phyloP scores from a whole-genome alignment of 2,888 invertebrate species.

The Acanthoscelides obtectus region DNA sequence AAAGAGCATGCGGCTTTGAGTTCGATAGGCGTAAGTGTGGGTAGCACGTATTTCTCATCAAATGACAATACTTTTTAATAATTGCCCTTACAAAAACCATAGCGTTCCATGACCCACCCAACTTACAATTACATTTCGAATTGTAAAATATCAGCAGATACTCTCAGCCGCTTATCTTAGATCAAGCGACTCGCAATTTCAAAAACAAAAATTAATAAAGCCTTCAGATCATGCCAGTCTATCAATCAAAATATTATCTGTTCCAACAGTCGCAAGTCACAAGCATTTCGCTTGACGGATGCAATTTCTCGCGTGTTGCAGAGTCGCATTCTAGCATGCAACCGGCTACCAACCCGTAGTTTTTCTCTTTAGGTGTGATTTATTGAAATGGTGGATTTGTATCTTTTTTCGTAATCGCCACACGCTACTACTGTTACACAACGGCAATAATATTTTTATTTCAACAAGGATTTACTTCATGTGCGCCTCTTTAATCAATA shows the following conservation, averaged over 20 bases:
- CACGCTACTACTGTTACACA: not conserved
- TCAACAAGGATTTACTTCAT: not conserved
- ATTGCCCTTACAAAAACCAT: no score
- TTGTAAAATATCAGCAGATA: no score
- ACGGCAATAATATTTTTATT: not conserved
- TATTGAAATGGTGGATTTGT: not conserved
- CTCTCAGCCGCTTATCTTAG: no score
- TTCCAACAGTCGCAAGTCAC: not conserved
- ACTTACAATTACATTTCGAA: no score
- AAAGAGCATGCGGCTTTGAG: no score
- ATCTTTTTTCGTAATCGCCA: not conserved
- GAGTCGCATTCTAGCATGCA: not conserved
- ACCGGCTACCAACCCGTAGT: not conserved
- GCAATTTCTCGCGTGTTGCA: not conserved
- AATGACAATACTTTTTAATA: no score
- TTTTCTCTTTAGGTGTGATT: not conserved
- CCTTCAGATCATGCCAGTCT: not conserved
- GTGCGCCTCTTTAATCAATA: not conserved
- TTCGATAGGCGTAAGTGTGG: no score
- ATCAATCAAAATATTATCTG: not conserved
- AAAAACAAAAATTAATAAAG: not conserved
- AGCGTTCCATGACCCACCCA: no score
- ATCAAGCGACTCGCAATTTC: no score
- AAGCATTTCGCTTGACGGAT: not conserved
- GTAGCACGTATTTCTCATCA: no score